Evolutionary conservation across 2,888 invertebrate genomes (phyloP), one percentile per base, ranked within the genome.

Genomic region (Pammene aurita): DNA sequence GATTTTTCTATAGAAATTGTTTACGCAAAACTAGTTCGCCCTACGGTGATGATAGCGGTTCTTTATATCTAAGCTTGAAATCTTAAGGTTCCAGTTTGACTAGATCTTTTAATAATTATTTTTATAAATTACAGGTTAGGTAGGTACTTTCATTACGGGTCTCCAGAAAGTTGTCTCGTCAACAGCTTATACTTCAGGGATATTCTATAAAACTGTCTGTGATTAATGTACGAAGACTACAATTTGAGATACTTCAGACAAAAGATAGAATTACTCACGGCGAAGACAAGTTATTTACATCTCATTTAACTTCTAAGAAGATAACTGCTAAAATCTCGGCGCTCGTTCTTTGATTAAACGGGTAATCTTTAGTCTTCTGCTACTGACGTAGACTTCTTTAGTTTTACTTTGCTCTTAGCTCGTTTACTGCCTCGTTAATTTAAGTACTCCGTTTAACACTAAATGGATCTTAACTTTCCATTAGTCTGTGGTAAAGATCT

Each of bases 1-100:
- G 42, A 44, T 58, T 58, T 66, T 66, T 66, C 58, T 52, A 66
- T 66, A 42, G 50, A 52, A 58, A 66, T 58, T 42, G 42, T 58
- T 58, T 58, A 58, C 66, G 58, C 58, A 52, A 42, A 66, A 58
- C 34, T 44, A 52, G 16, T 52, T 44, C 34, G 42, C 18, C 42
- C 16, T n/a, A 10, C 14, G 42, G 46, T 35, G 18, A 35, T 58
- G 11, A 50, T 58, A 38, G 50, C 42, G 66, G 50, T 42, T 34
- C 44, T 60, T 60, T 60, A 62, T 62, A 62, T 62, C 62, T 62
- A 52, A 9, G 50, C 52, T 62, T 62, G 50, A 62, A 61, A 62
- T 62, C 62, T 62, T 62, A 62, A n/a, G 50, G 41, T 62, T 62
- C 52, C 62, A 41, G 61, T 62, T 50, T 52, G 50, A 50, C 61